Percentiles rank a stretch among this genome's conserved stretches.
Evolutionary conservation across 1,140 invertebrate species (phyloP).

Genomic region (Trachymyrmex septentrionalis): DNA sequence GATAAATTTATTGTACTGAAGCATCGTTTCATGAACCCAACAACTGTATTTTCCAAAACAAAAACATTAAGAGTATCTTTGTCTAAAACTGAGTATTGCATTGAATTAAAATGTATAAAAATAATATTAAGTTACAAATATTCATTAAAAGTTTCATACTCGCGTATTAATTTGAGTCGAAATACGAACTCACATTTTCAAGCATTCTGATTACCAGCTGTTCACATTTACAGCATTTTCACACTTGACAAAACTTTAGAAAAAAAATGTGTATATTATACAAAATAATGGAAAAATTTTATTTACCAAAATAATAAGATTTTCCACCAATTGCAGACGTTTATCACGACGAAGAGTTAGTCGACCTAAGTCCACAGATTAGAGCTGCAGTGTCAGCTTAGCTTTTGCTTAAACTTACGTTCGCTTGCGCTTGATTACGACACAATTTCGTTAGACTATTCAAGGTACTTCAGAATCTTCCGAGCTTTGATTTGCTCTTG

Average conservation of each 20-base stretch:
- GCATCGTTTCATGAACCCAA: neutral
- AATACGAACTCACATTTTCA: neutral
- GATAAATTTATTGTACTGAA: neutral
- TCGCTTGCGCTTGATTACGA: conserved; percentile 44
- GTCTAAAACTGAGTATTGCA: neutral
- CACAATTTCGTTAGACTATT: conserved; percentile 54
- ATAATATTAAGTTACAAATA: neutral
- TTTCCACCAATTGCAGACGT: neutral
- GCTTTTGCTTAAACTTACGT: conserved; percentile 47
- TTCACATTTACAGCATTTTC: neutral
- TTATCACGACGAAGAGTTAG: conserved; percentile 34
- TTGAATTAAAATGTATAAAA: conserved; percentile 3
- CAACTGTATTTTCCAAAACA: neutral
- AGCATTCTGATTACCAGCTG: neutral
- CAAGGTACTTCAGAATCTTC: conserved; percentile 40
- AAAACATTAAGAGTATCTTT: neutral
- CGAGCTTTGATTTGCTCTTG: conserved; percentile 44
- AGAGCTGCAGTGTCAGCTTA: conserved; percentile 3
- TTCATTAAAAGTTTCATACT: neutral
- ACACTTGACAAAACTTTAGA: neutral
- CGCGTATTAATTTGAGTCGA: neutral
- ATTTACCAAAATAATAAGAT: conserved; percentile 11
- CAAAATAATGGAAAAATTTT: neutral
- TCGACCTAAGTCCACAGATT: conserved; percentile 35
- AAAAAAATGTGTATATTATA: neutral